These are phyloP conservation scores for Rhinichthys klamathensis DNA, from an alignment of 2,113 vertebrate species.

Conservation along the genomic window DNA sequence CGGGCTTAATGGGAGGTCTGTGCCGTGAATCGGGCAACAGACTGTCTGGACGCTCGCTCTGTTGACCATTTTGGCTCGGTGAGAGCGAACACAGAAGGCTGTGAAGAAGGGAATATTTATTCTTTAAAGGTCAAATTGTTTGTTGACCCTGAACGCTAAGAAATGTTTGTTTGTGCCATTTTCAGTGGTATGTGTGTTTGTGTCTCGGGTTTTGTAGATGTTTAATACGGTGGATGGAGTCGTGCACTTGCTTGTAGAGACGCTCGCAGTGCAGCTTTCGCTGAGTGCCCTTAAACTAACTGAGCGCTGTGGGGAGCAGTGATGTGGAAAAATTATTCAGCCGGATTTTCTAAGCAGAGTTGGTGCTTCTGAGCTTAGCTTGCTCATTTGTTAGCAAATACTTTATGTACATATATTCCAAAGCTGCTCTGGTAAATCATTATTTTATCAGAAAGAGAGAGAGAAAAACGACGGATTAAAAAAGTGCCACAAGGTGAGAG, in stretches of 20 bases:
- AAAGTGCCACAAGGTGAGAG: background rate
- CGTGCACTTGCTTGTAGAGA: constrained; percentile 19
- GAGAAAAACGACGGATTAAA: background rate
- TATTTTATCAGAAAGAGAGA: background rate
- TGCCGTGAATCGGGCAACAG: constrained; percentile 30
- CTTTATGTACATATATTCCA: background rate
- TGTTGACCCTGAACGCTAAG: background rate
- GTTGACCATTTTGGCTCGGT: constrained; percentile 21
- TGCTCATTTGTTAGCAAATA: background rate
- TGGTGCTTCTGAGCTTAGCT: background rate
- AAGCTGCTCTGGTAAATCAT: background rate
- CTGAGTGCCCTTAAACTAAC: constrained; percentile 17
- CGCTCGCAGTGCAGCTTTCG: too few species aligned
- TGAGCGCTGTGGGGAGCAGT: constrained; percentile 2
- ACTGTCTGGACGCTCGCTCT: constrained; percentile 13
- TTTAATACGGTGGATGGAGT: constrained; percentile 34
- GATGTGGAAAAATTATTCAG: constrained; percentile 16
- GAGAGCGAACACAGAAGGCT: constrained; percentile 35
- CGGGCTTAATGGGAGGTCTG: constrained; percentile 28
- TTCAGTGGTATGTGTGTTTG: background rate
- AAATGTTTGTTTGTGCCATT: background rate
- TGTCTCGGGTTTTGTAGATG: background rate
- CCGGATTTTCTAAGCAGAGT: background rate
- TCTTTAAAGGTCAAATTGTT: constrained; percentile 37
- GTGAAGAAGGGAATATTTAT: constrained; percentile 27